Percentiles rank a stretch among this genome's conserved stretches.
phyloP scores from a whole-genome alignment of 2,797 vertebrate genomes.

The Hipposideros larvatus region DNA sequence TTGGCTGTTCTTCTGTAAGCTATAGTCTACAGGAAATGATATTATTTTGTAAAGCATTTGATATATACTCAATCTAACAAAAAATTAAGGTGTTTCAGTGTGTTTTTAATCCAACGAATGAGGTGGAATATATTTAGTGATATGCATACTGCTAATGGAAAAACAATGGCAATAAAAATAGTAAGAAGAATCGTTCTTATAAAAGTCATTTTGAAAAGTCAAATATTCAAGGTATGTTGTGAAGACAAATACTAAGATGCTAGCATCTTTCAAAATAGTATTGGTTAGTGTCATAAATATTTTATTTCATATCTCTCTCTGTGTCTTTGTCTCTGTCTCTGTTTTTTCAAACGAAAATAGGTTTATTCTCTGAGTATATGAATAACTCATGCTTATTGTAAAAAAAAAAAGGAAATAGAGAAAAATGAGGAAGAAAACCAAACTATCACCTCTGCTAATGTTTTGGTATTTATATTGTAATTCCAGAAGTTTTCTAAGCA shows the following conservation, averaged over 20 bases:
- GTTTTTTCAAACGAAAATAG: background rate
- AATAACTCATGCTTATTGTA: background rate
- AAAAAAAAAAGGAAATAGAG: background rate
- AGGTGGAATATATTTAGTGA: background rate
- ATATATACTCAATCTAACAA: background rate
- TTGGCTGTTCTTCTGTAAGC: background rate
- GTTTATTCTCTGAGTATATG: background rate
- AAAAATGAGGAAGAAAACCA: conserved; percentile 24
- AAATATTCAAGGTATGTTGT: background rate
- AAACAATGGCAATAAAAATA: conserved; percentile 10
- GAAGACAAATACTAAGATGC: conserved; percentile 4
- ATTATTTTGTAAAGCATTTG: conserved; percentile 30
- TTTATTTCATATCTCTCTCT: background rate
- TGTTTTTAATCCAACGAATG: background rate
- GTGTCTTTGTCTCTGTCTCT: background rate
- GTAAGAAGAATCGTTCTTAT: background rate
- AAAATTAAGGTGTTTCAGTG: background rate
- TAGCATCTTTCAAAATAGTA: conserved; percentile 9
- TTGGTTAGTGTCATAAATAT: background rate
- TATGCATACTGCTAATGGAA: background rate
- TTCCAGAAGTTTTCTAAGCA: background rate
- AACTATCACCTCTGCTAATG: background rate
- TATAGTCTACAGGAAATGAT: background rate
- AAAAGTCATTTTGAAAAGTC: conserved; percentile 11
- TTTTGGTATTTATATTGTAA: conserved; percentile 12